phyloP scores from a whole-genome alignment of 2,113 vertebrate species.

The Oplegnathus fasciatus region DNA sequence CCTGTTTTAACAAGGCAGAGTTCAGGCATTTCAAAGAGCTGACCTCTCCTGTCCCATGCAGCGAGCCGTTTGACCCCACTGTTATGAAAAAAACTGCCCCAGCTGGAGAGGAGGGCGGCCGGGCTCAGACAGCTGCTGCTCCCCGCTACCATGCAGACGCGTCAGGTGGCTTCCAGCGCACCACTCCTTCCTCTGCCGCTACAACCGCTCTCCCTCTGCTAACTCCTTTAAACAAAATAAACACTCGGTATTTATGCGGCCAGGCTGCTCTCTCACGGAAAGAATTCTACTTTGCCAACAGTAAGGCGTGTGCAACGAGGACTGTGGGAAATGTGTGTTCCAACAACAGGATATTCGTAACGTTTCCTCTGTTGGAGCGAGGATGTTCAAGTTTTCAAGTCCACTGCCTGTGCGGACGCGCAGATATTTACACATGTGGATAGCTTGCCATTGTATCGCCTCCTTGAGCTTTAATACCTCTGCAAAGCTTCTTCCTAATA shows the following conservation, averaged over 20 bases:
- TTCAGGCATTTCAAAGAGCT: constrained; percentile 62
- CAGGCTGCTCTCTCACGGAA: constrained; percentile 46
- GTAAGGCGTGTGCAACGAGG: constrained; percentile 28
- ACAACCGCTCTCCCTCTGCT: background rate
- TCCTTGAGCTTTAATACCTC: background rate
- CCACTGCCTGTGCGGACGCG: constrained; percentile 5
- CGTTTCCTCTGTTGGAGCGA: constrained; percentile 67
- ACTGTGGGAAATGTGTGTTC: constrained; percentile 52
- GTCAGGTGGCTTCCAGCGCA: constrained; percentile 71
- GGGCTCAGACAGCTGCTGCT: constrained; percentile 22
- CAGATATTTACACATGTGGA: constrained; percentile 3
- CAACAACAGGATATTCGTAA: constrained; percentile 77
- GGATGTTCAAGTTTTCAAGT: constrained; percentile 16
- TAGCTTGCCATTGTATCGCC: background rate
- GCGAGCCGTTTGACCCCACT: constrained; percentile 48
- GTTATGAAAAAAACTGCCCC: constrained; percentile 28
- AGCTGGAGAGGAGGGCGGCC: constrained; percentile 22
- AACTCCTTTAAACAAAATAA: constrained; percentile 59
- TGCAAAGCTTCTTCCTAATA: constrained; percentile 56
- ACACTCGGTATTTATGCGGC: constrained; percentile 33
- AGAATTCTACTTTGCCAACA: constrained; percentile 46
- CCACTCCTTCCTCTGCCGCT: constrained; percentile 32
- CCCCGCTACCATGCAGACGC: constrained; percentile 1
- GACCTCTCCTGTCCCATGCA: constrained; percentile 36
- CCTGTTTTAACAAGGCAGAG: constrained; percentile 66